Conservation (phyloP, 2,113 vertebrate genomes). For the Eudorcas thomsonii region DNA sequence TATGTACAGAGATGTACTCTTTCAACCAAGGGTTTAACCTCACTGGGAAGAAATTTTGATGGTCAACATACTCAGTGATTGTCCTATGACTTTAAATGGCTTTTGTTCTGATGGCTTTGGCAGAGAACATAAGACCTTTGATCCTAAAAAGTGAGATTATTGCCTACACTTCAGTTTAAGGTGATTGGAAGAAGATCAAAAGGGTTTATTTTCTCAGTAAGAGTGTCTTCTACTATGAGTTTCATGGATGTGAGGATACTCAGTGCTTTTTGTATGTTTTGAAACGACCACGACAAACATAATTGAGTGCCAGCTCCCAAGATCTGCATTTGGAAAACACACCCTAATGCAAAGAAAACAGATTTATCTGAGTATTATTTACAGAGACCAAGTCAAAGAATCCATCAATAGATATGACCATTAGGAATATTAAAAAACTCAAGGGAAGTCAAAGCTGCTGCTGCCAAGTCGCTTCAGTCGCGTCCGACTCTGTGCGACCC, state of each 20-base stretch:
- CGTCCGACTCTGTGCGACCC: no score
- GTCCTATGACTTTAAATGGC: neutral
- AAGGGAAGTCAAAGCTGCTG: conserved; percentile 57
- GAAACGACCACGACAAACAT: neutral
- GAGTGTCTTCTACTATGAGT: neutral
- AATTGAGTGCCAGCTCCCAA: conserved; percentile 75
- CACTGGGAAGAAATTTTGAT: neutral
- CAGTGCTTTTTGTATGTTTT: neutral
- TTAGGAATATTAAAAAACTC: conserved; percentile 94
- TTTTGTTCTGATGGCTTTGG: neutral
- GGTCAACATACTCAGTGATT: neutral
- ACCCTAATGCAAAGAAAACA: conserved; percentile 93
- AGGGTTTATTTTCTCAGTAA: neutral
- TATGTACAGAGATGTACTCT: neutral
- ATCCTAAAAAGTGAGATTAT: neutral
- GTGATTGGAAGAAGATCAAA: neutral
- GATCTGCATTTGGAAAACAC: conserved; percentile 95
- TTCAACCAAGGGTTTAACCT: neutral
- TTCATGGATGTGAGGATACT: neutral
- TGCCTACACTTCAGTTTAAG: neutral
- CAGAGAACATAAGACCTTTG: neutral
- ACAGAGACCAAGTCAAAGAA: conserved; percentile 93
- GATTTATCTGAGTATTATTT: conserved; percentile 91
- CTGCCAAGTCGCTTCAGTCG: no score
- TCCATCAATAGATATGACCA: conserved; percentile 92